Percentiles rank a stretch among this genome's conserved stretches.
Conservation (phyloP, 37 sponge, comb jelly and placozoan species). For the Crambe crambe region DNA sequence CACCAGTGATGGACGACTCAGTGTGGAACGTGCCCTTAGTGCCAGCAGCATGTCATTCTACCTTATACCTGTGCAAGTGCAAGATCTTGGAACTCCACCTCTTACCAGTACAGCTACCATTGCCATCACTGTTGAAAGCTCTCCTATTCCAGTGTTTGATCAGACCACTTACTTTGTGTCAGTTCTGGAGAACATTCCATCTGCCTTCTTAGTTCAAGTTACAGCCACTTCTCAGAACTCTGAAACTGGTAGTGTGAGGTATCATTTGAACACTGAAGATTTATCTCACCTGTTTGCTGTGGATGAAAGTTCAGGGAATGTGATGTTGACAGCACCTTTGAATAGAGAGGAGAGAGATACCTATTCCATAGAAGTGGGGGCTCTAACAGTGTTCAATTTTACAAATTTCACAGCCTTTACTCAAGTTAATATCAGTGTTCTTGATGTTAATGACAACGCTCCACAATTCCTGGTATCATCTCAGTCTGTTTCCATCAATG, state of each 20-base stretch:
- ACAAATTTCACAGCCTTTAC: slow-evolving; percentile 37
- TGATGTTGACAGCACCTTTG: slow-evolving; percentile 14
- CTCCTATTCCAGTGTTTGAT: slow-evolving; percentile 48
- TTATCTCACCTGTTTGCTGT: slow-evolving; percentile 21
- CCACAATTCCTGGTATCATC: slow-evolving; percentile 32
- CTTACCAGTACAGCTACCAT: slow-evolving; percentile 37
- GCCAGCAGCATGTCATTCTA: slow-evolving; percentile 8
- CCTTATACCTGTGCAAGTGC: slow-evolving; percentile 36
- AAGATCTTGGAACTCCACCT: slow-evolving; percentile 51
- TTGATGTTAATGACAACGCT: slow-evolving; percentile 64
- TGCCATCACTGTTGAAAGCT: slow-evolving; percentile 28
- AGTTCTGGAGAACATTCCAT: slow-evolving; percentile 47
- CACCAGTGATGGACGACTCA: slow-evolving; percentile 3
- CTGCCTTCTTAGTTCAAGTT: slow-evolving; percentile 39
- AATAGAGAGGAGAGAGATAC: slow-evolving; percentile 36
- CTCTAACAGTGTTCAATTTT: not conserved
- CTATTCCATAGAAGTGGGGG: slow-evolving; percentile 30
- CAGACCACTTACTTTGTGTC: slow-evolving; percentile 18
- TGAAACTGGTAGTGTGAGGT: not conserved
- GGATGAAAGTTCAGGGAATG: slow-evolving; percentile 36
- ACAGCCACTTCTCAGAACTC: slow-evolving; percentile 33
- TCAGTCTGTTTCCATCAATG: slow-evolving; percentile 8
- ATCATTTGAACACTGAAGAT: not conserved
- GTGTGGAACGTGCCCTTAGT: slow-evolving; percentile 7
- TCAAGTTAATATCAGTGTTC: slow-evolving; percentile 32